A percentile compares a stretch with the other conserved stretches of the same genome.
Evolutionary conservation across 1,140 invertebrate genomes (phyloP).

Genomic region (Euura saliciscinereae): DNA sequence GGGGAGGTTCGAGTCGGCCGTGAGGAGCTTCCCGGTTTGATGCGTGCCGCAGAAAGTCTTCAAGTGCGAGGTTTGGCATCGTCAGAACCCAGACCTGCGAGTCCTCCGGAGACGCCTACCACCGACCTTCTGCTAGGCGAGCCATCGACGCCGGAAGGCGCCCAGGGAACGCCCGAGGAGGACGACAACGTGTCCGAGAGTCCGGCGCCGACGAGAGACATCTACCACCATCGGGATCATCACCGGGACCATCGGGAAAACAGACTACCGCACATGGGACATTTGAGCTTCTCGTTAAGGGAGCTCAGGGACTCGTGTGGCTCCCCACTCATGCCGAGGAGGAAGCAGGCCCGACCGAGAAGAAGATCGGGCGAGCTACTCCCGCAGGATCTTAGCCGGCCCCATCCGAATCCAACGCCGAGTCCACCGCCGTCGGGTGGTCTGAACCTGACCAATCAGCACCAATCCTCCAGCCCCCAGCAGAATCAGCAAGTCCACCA

Average conservation of each 20-base stretch:
- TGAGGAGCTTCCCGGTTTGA: slow-evolving; percentile 79
- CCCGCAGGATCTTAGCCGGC: slow-evolving; percentile 66
- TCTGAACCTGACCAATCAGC: slow-evolving; percentile 40
- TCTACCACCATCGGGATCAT: slow-evolving; percentile 29
- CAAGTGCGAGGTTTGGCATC: slow-evolving; percentile 81
- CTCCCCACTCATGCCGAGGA: slow-evolving; percentile 73
- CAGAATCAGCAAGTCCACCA: slow-evolving; percentile 30
- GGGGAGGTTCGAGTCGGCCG: slow-evolving; percentile 87
- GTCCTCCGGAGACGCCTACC: slow-evolving; percentile 62
- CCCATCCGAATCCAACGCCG: slow-evolving; percentile 45
- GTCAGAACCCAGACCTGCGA: slow-evolving; percentile 63
- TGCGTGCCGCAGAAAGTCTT: slow-evolving; percentile 84
- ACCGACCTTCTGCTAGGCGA: slow-evolving; percentile 59
- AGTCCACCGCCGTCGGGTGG: slow-evolving; percentile 45
- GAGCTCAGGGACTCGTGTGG: slow-evolving; percentile 62
- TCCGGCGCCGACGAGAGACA: slow-evolving; percentile 28
- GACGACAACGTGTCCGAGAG: slow-evolving; percentile 49
- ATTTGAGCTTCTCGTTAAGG: slow-evolving; percentile 58
- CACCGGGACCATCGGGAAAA: slow-evolving; percentile 37
- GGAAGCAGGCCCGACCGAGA: slow-evolving; percentile 81
- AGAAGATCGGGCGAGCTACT: slow-evolving; percentile 78
- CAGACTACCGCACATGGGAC: slow-evolving; percentile 59
- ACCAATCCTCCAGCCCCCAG: slow-evolving; percentile 25
- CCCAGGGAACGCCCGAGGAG: slow-evolving; percentile 61
- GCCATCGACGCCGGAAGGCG: slow-evolving; percentile 64